Evolutionary conservation across 2,797 vertebrate species (phyloP), one percentile per base, ranked within the genome.

Genomic region (Rhinoraja longicauda): DNA sequence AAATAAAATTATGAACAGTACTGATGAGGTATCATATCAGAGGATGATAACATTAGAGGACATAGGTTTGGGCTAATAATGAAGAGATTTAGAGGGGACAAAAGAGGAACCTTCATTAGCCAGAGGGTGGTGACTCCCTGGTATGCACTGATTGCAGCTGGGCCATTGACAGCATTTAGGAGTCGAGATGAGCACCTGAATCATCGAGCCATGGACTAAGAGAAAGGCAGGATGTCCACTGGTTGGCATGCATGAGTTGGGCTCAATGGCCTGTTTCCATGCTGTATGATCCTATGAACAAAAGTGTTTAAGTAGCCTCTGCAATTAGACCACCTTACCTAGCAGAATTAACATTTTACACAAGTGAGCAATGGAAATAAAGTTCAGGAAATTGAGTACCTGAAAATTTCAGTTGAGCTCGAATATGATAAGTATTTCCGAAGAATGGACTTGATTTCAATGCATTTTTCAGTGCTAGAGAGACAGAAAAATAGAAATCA

Each of bases 371-470:
- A 79, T 79, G 21, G 36, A 53, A 76, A 79, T 59, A 77, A 93
- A 93, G 10, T 53, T 17, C 12, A n/a, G 26, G 32, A 82, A 59
- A 77, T 36, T 26, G 88, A 94, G 95, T 97, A 99, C 98, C 98
- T 96, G 98, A 98, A 95, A 99, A 99, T 92, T 95, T 90, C 93
- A 99, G 97, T 97, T 96, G 98, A 93, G 98, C 99, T 95, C 97
- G 95, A 94, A 99, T 96, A 94, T 98, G 98, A 96, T 99, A 99
- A 93, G 99, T 95, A 94, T 99, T 99, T 95, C 98, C 98, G 93
- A 93, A 96, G 94, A 98, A 99, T n/a, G 98, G 98, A 94, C 96
- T 98, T 6, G 96, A 94, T 94, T 97, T 97, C 90, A 98, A 96
- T 53, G 97, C 96, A 0, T 97, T 96, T 94, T 98, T 99, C 93